Base-by-base conservation (phyloP, 2,113 vertebrate species). In the Eupsittula cactorum region DNA sequence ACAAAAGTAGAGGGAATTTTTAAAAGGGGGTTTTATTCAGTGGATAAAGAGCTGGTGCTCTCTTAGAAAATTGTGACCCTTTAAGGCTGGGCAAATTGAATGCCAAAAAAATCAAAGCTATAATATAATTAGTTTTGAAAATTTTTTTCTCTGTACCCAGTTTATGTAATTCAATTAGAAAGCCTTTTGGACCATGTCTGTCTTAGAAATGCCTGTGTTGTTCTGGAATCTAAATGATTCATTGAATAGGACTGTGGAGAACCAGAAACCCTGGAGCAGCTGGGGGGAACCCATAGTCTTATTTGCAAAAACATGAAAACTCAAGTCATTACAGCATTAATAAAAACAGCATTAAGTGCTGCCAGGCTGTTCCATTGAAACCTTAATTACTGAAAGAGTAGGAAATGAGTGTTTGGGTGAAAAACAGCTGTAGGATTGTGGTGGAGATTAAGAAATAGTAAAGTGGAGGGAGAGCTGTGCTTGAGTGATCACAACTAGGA, bases 401-500 rank as follows among this genome's bases (percentile, higher is more conserved):
- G 83, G 44, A 92, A 95, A 91, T 65, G 52, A 87, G 31, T 67
- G 69, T 91, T 93, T 90, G 95, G 69, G 86, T 92, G 83, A 92
- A 89, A 94, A 96, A 73, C 57, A 76, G 60, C 49, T 65, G 82
- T 69, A 85, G 77, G 80, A 62, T 67, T 94, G 74, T 64, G 62
- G n/a, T 79, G 57, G 59, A 49, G 84, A 77, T 88, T 49, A 85
- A 91, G 74, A 71, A 89, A 41, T 80, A 76, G 8, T 31, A 17
- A 90, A 93, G 9, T 50, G 52, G 73, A 93, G 63, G 29, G 80
- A 82, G 46, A 53, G 25, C 69, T 88, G 42, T 76, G 77, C 47
- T 87, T 0, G 2, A 86, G 41, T 80, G n/a, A 74, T 91, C 53
- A 82, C 84, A 96, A 41, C 46, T 29, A 17, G 70, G 53, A 67